Evolutionary conservation across 2,797 vertebrate genomes (phyloP).

Genomic region (Echeneis naucrates): DNA sequence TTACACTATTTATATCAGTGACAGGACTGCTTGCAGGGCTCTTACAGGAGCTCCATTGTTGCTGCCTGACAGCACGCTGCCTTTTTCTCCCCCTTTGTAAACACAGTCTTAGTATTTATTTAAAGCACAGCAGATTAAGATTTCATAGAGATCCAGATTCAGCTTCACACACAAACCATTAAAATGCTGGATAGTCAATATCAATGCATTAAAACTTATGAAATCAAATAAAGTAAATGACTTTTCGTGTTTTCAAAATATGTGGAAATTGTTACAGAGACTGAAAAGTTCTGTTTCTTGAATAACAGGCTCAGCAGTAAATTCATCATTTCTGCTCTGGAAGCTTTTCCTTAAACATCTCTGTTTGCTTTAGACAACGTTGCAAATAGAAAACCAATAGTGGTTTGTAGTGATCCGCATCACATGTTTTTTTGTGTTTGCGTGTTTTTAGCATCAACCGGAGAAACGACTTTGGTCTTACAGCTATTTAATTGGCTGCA

Average conservation of each 20-base stretch:
- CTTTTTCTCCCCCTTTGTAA: conserved; percentile 82
- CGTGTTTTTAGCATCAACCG: background rate
- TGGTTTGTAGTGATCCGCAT: background rate
- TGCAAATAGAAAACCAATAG: background rate
- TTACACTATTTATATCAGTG: conserved; percentile 90
- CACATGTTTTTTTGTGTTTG: background rate
- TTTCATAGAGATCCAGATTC: conserved; percentile 89
- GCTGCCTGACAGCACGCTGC: conserved; percentile 85
- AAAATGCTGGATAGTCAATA: conserved; percentile 52
- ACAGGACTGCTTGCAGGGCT: conserved; percentile 84
- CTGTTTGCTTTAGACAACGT: background rate
- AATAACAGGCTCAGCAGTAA: background rate
- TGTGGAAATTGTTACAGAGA: background rate
- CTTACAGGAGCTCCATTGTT: conserved; percentile 84
- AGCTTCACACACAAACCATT: conserved; percentile 78
- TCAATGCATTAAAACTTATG: conserved; percentile 24
- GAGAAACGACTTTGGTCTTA: background rate
- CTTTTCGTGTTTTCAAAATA: background rate
- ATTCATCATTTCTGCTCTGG: background rate
- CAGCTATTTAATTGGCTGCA: background rate
- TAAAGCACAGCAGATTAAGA: conserved; percentile 88
- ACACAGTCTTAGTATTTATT: conserved; percentile 86
- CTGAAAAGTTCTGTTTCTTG: background rate
- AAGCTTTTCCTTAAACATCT: background rate
- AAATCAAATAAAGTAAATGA: background rate